phyloP scores from a whole-genome alignment of 1,140 invertebrate species.

The Hetaerina americana region DNA sequence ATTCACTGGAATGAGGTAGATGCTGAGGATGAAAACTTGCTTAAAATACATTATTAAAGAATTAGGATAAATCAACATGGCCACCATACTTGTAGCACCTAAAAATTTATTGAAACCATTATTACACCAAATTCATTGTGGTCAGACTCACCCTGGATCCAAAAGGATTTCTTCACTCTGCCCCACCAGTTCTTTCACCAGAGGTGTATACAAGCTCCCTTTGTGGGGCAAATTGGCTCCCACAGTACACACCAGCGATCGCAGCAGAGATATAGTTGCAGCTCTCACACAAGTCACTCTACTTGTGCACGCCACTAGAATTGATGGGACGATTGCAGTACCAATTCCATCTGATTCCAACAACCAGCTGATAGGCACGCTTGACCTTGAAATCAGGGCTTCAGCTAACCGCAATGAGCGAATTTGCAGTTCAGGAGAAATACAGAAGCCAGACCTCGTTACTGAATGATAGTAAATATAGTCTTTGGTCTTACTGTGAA shows the following conservation, averaged over 20 bases:
- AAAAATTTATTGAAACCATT: too few species aligned
- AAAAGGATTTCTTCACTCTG: conserved; percentile 38
- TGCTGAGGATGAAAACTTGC: too few species aligned
- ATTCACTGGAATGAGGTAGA: too few species aligned
- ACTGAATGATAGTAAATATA: too few species aligned
- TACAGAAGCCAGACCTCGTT: too few species aligned
- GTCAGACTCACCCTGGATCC: conserved; percentile 41
- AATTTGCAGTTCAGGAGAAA: neutral
- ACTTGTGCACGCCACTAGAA: neutral
- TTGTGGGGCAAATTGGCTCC: neutral
- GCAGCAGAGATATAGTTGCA: neutral
- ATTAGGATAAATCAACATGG: too few species aligned
- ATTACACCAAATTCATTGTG: neutral
- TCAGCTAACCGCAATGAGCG: neutral
- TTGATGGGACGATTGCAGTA: neutral
- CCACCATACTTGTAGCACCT: too few species aligned
- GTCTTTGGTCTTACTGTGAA: too few species aligned
- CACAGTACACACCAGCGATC: neutral
- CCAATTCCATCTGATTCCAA: neutral
- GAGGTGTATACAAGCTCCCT: conserved; percentile 19
- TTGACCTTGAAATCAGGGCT: neutral
- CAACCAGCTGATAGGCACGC: neutral
- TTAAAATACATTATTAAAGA: too few species aligned
- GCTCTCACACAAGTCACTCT: neutral
- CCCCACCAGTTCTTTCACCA: conserved; percentile 24